A percentile compares a stretch with the other conserved stretches of the same genome.
Evolutionary conservation across 2,888 invertebrate genomes (phyloP).

Genomic region (Odiellus spinosus): DNA sequence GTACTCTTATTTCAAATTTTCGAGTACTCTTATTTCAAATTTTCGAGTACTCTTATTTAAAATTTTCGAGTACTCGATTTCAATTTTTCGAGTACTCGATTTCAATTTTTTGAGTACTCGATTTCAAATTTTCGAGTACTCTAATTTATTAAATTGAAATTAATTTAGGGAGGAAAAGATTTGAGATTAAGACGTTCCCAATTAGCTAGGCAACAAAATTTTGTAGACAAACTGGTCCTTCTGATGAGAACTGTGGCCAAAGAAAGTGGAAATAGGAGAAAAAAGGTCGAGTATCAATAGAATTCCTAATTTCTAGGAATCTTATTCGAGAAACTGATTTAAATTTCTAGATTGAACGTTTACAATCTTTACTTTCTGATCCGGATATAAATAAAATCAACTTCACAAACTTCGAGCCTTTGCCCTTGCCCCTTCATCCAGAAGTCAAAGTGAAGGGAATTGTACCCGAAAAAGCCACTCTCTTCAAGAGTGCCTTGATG

Average conservation of each 20-base stretch:
- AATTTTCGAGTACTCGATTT: too few species aligned
- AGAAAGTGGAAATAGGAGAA: slow-evolving; percentile 77
- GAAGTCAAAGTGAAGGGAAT: slow-evolving; percentile 74
- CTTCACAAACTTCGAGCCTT: slow-evolving; percentile 75
- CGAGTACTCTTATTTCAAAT: too few species aligned
- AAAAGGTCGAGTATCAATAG: slow-evolving; percentile 48
- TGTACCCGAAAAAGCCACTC: slow-evolving; percentile 67
- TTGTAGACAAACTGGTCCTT: slow-evolving; percentile 75
- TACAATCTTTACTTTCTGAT: slow-evolving; percentile 67
- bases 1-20: too few species aligned
- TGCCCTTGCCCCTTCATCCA: slow-evolving; percentile 90
- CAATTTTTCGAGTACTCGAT: too few species aligned
- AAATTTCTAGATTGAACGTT: slow-evolving; percentile 47
- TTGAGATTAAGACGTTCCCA: slow-evolving; percentile 45
- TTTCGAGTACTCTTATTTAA: too few species aligned
- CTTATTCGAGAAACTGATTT: neutral
- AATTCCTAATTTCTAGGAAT: slow-evolving; percentile 12
- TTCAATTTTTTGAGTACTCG: too few species aligned
- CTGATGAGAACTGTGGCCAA: slow-evolving; percentile 72
- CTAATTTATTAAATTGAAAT: neutral
- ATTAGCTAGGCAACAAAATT: slow-evolving; percentile 68
- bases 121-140: neutral
- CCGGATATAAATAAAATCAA: slow-evolving; percentile 65
- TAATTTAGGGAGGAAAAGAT: slow-evolving; percentile 21
- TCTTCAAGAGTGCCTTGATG: slow-evolving; percentile 94